Evolutionary conservation across 2,888 invertebrate species (phyloP).

Genomic region (Argyresthia goedartella): DNA sequence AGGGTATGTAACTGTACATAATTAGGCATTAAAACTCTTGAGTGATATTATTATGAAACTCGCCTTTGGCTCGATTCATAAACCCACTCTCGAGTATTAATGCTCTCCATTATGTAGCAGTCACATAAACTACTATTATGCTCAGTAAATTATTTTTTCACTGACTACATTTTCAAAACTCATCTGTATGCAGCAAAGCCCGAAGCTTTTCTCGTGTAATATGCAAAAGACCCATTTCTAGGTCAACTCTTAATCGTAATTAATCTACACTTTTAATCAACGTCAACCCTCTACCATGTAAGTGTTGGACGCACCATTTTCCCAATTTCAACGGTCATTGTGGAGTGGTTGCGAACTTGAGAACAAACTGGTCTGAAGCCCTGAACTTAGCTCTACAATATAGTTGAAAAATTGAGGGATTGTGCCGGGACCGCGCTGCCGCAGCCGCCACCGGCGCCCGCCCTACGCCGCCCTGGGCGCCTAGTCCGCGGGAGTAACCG

Average conservation of each 20-base stretch:
- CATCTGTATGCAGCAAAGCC: too few species aligned
- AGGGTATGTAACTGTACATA: too few species aligned
- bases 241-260: not conserved
- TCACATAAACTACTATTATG: too few species aligned
- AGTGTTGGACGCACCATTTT: not conserved
- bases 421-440: slow-evolving; percentile 9
- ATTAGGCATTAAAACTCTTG: too few species aligned
- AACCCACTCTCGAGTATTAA: too few species aligned
- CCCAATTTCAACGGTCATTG: not conserved
- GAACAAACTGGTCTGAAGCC: slow-evolving; percentile 30
- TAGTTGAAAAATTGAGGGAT: slow-evolving; percentile 63
- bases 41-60: too few species aligned
- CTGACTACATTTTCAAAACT: not conserved
- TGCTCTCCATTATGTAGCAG: too few species aligned
- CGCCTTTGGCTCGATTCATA: too few species aligned
- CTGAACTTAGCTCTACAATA: slow-evolving; percentile 52
- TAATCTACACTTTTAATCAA: not conserved
- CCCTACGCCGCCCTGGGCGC: slow-evolving; percentile 26
- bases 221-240: too few species aligned
- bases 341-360: slow-evolving; percentile 19
- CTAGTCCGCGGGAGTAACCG: too few species aligned
- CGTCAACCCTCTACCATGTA: not conserved
- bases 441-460: slow-evolving; percentile 28
- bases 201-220: too few species aligned
- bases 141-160: not conserved